Percentiles rank a stretch among this genome's conserved stretches.
phyloP scores from a whole-genome alignment of 2,113 vertebrate species.

The Galeopterus variegatus region DNA sequence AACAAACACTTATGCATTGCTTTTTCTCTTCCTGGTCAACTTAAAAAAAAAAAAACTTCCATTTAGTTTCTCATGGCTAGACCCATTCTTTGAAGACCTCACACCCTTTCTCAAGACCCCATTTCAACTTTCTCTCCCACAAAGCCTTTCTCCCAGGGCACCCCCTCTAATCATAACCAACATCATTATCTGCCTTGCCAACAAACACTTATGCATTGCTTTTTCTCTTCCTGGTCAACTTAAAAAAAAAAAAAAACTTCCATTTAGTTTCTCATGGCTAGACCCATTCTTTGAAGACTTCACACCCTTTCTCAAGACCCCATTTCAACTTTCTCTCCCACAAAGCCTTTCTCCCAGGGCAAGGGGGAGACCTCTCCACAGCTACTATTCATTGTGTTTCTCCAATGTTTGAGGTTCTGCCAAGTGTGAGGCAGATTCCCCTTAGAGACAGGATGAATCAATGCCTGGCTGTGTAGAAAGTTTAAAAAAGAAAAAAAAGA shows the following conservation, averaged over 20 bases:
- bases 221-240: constrained; percentile 8
- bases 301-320: constrained; percentile 49
- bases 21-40: constrained; percentile 14
- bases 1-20: neutral
- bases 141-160: constrained; percentile 63
- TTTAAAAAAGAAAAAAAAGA: neutral
- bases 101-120: constrained; percentile 48
- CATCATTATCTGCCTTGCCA: rapidly evolving
- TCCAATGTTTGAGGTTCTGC: constrained; percentile 63
- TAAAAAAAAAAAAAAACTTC: neutral
- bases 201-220: neutral
- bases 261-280: constrained; percentile 44
- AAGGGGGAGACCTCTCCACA: constrained; percentile 34
- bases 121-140: constrained; percentile 69
- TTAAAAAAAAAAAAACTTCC: neutral
- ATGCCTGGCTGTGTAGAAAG: constrained; percentile 53
- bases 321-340: constrained; percentile 70
- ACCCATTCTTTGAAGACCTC: constrained; percentile 65
- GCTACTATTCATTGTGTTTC: constrained; percentile 63
- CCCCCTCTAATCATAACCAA: neutral
- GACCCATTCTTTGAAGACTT: constrained; percentile 64
- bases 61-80: constrained; percentile 44
- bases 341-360: constrained; percentile 62
- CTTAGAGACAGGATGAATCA: constrained; percentile 70
- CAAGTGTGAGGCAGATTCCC: constrained; percentile 54